Evolutionary conservation across 2,888 invertebrate species (phyloP).

Genomic region (Macrosiphum euphorbiae): DNA sequence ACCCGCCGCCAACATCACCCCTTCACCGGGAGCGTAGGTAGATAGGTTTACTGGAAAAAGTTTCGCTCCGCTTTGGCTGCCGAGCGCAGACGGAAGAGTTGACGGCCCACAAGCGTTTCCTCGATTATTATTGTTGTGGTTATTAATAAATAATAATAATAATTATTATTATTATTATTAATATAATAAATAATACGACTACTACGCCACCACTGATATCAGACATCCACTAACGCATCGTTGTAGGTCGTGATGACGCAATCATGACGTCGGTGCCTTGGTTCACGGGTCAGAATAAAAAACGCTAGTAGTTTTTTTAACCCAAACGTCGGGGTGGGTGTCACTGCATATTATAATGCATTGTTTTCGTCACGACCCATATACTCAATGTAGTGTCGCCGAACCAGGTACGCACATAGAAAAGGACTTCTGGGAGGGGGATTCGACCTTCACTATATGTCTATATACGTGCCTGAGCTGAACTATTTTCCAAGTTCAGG

Average conservation of each 20-base stretch:
- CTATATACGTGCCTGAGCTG: not conserved
- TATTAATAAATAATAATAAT: not conserved
- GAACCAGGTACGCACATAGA: not conserved
- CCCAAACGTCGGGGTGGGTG: not conserved
- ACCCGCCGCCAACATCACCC: not conserved
- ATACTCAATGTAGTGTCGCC: not conserved
- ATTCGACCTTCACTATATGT: not conserved
- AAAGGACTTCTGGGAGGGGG: not conserved
- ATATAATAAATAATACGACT: not conserved
- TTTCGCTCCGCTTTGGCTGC: not conserved
- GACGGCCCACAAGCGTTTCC: not conserved
- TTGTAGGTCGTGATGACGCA: not conserved
- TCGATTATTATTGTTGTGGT: not conserved
- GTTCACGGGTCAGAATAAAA: not conserved
- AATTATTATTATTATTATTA: not conserved
- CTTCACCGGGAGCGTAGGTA: not conserved
- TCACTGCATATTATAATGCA: not conserved
- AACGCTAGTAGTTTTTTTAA: not conserved
- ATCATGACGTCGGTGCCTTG: not conserved
- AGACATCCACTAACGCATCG: not conserved
- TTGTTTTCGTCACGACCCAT: not conserved
- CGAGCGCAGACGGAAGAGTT: not conserved
- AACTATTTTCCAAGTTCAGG: not conserved
- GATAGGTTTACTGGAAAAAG: not conserved
- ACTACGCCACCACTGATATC: not conserved